Evolutionary conservation across 2,888 invertebrate species (phyloP), one percentile per base, ranked within the genome.

Genomic region (Charanyca ferruginea): DNA sequence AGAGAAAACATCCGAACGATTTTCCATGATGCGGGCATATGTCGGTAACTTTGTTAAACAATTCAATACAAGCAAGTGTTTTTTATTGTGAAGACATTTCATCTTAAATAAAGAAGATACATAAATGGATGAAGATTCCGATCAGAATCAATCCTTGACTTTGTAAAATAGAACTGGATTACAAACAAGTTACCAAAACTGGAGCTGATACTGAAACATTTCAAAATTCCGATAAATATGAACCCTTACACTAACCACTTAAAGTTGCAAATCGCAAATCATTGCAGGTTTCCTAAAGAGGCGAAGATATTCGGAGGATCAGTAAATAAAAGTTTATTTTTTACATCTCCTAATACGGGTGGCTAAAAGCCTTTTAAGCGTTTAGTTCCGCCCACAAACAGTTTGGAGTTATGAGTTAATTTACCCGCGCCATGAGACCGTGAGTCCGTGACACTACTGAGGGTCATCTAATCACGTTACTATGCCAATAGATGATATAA

Each of bases 291-390:
- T 45, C 67, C 64, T 49, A 68, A 75, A 68, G 32, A 41, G 66
- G 60, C 58, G 23, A 74, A 69, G 45, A 57, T 79, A 78, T 77
- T 76, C 42, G 55, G 47, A 57, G 69, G 52, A 66, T 64, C 54
- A 22, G 67, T 60, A 73, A 68, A 81, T 67, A 70, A 72, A 67
- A 54, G 35, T 67, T 60, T 41, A 38, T 74, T 73, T 77, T 57
- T 49, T 66, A 38, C 52, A 52, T n/a, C 16, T 7, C 79, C 81
- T 53, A 66, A 65, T 57, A 66, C n/a, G 71, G 77, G 23, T 16
- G 45, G 28, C 41, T 79, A 79, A 81, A 77, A 41, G 62, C 81
- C 81, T 54, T 81, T 71, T 49, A 69, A 63, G 74, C n/a, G 45
- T 53, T 52, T 25, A 54, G 61, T 59, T 44, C 62, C 83, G 57